Evolutionary conservation across 2,797 vertebrate species (phyloP), one percentile per base, ranked within the genome.

Genomic region (Hypotaenidia okinawae): DNA sequence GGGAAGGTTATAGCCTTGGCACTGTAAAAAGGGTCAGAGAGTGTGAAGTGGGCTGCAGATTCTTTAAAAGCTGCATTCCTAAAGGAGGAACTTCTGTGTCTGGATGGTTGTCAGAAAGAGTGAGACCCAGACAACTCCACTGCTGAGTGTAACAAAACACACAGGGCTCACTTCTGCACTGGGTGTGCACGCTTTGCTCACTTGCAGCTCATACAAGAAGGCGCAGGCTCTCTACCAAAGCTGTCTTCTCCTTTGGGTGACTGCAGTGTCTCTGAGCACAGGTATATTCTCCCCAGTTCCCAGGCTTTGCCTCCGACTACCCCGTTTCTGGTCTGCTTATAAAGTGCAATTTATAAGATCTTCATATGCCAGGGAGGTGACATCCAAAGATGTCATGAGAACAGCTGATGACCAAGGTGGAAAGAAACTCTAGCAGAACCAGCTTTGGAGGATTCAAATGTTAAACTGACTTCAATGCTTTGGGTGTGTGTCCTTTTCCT

Each of bases 391-490:
- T 79, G 35, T 2, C 2, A 43, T 19, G 28, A 91, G 79, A 82
- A 84, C 88, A 91, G 72, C 5, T 25, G 54, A 76, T 64, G 61
- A 52, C 43, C 21, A 63, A 80, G 69, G 49, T 69, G 62, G 64
- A 87, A 89, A 22, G 79, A 91, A 95, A 90, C 35, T 62, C 19
- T 23, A 67, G 58, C 49, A 83, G 61, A 92, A 93, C n/a, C 61
- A 84, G 75, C 32, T 85, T 85, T 35, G 89, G 87, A 80, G 83
- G 32, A 75, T 95, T 89, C 93, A 95, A 97, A 96, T 85, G 74
- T 94, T 90, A 78, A 81, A 84, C 32, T 33, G 16, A 1, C 33
- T 72, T 91, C n/a, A 45, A 21, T 82, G 47, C 62, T 78, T 68
- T 15, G 17, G 18, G 13, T 52, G 69, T 92, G 16, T 87, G 73